A percentile compares a stretch with the other conserved stretches of the same genome.
Evolutionary conservation across 2,113 vertebrate species (phyloP).

Genomic region (Elgaria multicarinata): DNA sequence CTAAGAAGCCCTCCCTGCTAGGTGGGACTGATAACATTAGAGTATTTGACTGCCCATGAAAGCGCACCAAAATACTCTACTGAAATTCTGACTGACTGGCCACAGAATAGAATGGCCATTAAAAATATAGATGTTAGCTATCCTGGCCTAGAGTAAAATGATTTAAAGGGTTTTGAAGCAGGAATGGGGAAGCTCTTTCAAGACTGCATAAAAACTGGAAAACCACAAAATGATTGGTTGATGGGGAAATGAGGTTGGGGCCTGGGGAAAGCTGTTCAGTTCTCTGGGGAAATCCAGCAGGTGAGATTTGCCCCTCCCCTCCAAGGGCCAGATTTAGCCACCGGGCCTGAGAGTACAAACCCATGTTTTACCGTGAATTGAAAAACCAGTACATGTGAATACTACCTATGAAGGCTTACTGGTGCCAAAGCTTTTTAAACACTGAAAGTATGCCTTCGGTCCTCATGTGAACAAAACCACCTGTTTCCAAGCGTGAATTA

Average conservation of each 20-base stretch:
- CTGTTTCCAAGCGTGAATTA: constrained; percentile 52
- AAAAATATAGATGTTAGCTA: background rate
- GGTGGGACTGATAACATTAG: background rate
- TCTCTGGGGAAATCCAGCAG: too few species aligned
- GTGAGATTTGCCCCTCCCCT: too few species aligned
- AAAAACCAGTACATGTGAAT: background rate
- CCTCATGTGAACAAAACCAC: constrained; percentile 11
- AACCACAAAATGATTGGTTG: too few species aligned
- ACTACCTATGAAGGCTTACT: background rate
- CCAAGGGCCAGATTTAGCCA: too few species aligned
- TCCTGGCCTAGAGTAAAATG: background rate
- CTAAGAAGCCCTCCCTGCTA: background rate
- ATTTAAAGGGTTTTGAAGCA: background rate
- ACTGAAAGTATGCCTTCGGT: background rate
- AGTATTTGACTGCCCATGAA: background rate
- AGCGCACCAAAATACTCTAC: background rate
- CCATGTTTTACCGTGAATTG: background rate
- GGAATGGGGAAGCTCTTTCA: too few species aligned
- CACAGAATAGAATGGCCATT: background rate
- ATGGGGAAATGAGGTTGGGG: too few species aligned
- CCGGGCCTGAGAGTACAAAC: background rate
- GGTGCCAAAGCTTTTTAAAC: background rate
- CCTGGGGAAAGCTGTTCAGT: too few species aligned
- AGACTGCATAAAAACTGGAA: too few species aligned
- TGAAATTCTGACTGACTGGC: background rate